Evolutionary conservation across 2,113 vertebrate species (phyloP).

Genomic region (western clawed frog (Xenopus tropicalis)): DNA sequence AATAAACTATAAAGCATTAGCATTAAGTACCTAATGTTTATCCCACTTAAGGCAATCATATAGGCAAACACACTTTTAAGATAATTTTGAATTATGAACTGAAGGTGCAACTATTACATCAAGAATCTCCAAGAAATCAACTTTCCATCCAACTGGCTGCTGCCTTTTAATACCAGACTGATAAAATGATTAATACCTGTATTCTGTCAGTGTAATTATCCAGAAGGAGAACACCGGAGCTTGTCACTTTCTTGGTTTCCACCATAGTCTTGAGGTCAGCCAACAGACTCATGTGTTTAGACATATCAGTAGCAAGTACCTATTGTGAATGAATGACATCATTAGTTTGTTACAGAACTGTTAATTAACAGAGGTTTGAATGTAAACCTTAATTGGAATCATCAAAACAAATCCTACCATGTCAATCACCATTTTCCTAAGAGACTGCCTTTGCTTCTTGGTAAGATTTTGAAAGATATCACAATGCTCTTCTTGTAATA

Average conservation of each 20-base stretch:
- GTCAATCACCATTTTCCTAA: slow-evolving; percentile 96
- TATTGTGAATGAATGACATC: slow-evolving; percentile 48
- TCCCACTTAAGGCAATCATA: no score
- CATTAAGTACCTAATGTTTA: no score
- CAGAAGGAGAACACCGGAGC: slow-evolving; percentile 90
- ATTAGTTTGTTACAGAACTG: slow-evolving; percentile 1
- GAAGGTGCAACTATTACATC: no score
- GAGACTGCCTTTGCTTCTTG: slow-evolving; percentile 90
- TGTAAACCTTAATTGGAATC: accelerated
- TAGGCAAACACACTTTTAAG: no score
- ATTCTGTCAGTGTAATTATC: slow-evolving; percentile 97
- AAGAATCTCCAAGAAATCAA: no score
- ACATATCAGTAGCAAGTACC: slow-evolving; percentile 98
- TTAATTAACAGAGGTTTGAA: background rate
- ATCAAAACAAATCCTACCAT: slow-evolving; percentile 71
- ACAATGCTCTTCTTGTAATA: slow-evolving; percentile 94
- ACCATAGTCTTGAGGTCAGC: slow-evolving; percentile 98
- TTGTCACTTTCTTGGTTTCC: slow-evolving; percentile 97
- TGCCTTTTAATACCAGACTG: no score
- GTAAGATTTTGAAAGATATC: slow-evolving; percentile 97
- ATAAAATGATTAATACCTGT: slow-evolving; percentile 70
- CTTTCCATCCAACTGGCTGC: no score
- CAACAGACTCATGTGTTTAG: slow-evolving; percentile 95
- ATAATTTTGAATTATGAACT: no score
- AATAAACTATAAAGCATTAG: no score